phyloP scores from a whole-genome alignment of 2,797 vertebrate species.

The Lagorchestes hirsutus region DNA sequence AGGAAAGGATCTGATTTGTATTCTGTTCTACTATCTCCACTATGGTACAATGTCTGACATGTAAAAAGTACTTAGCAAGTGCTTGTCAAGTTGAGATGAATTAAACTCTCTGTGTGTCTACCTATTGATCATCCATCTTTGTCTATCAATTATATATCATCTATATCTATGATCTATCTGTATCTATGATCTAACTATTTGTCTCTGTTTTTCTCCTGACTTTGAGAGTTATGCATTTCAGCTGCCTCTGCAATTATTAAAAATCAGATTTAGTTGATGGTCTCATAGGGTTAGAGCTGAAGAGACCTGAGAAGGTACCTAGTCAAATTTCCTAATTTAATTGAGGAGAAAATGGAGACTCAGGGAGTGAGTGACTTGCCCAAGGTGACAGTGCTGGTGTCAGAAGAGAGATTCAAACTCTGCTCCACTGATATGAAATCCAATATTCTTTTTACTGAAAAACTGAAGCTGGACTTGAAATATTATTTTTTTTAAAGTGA shows the following conservation, averaged over 20 bases:
- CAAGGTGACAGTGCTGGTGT: neutral
- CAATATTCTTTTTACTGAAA: neutral
- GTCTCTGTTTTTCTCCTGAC: neutral
- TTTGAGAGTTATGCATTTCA: neutral
- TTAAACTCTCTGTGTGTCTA: neutral
- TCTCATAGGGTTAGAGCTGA: neutral
- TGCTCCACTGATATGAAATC: neutral
- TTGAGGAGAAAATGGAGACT: neutral
- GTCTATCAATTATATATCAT: neutral
- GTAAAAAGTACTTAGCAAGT: neutral
- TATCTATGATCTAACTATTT: neutral
- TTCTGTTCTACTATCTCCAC: neutral
- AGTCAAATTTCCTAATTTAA: neutral
- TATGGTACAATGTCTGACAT: neutral
- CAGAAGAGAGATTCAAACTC: neutral
- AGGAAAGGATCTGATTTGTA: neutral
- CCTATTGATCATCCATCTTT: neutral
- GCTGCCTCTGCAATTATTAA: neutral
- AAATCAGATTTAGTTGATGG: neutral
- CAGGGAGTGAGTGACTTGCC: neutral
- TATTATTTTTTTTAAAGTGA: slow-evolving; percentile 84
- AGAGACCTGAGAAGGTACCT: neutral
- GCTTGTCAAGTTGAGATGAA: neutral
- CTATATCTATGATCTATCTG: neutral
- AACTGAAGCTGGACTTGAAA: slow-evolving; percentile 31